phyloP scores from a whole-genome alignment of 1,140 invertebrate genomes.

The Idris sp. region DNA sequence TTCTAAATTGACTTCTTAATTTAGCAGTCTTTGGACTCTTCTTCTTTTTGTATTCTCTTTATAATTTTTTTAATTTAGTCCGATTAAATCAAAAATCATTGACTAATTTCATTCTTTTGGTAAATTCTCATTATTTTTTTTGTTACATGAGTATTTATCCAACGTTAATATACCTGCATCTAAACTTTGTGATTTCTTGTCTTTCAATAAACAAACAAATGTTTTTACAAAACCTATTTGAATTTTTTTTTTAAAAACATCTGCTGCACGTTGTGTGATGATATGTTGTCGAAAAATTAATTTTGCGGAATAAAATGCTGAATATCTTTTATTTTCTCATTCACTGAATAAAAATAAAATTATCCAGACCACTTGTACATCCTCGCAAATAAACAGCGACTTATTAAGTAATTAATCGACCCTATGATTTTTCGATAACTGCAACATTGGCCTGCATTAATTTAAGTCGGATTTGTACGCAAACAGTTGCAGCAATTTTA shows the following conservation, averaged over 20 bases:
- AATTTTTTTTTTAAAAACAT: slow-evolving; percentile 11
- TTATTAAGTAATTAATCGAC: slow-evolving; percentile 7
- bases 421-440: slow-evolving; percentile 1
- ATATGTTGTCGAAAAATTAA: slow-evolving; percentile 34
- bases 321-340: slow-evolving; percentile 26
- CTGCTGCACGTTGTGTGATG: slow-evolving; percentile 3
- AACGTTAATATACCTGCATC: slow-evolving; percentile 28
- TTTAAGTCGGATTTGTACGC: slow-evolving; percentile 16
- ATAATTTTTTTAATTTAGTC: not conserved
- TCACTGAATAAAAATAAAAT: slow-evolving; percentile 18
- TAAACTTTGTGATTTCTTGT: slow-evolving; percentile 12
- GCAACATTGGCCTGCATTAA: not conserved
- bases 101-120: slow-evolving; percentile 8
- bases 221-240: slow-evolving; percentile 13
- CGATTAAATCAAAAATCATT: slow-evolving; percentile 10
- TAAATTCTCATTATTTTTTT: not conserved
- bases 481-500: slow-evolving; percentile 3
- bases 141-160: slow-evolving; percentile 46
- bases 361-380: slow-evolving; percentile 46
- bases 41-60: slow-evolving; percentile 2
- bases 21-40: slow-evolving; percentile 37
- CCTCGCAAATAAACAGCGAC: slow-evolving; percentile 23
- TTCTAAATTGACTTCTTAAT: slow-evolving; percentile 41
- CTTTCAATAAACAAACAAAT: slow-evolving; percentile 2
- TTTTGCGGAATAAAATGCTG: slow-evolving; percentile 42